These are phyloP conservation scores for Serilophus lunatus DNA, from an alignment of 2,113 vertebrate genomes.

Conservation along the genomic window DNA sequence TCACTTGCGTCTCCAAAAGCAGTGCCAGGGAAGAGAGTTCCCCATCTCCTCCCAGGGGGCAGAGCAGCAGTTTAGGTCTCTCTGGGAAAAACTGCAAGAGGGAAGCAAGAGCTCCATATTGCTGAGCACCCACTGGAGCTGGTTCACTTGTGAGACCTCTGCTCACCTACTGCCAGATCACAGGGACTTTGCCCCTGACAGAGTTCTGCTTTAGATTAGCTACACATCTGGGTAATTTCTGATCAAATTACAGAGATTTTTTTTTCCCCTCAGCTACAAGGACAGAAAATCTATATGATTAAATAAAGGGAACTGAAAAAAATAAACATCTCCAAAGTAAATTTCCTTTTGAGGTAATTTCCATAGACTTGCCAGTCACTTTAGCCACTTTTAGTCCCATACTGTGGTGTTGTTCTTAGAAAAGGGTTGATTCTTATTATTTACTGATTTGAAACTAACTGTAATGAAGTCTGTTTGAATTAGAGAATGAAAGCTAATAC, in stretches of 20 bases:
- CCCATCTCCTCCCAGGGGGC: background rate
- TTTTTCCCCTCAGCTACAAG: background rate
- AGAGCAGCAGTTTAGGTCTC: background rate
- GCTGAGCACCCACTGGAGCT: background rate
- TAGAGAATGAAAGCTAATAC: background rate
- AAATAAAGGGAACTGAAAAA: background rate
- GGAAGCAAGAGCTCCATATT: background rate
- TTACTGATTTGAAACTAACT: background rate
- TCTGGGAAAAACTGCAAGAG: background rate
- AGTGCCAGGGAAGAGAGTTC: background rate
- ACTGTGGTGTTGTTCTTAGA: background rate
- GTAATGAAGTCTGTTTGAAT: background rate
- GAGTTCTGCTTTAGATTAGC: background rate
- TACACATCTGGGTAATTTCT: background rate
- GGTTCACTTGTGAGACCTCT: background rate
- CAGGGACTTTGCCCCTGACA: background rate
- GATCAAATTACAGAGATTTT: background rate
- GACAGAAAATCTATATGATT: background rate
- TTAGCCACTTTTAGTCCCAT: background rate
- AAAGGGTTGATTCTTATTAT: background rate
- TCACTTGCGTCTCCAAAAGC: background rate
- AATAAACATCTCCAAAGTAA: background rate
- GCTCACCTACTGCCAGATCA: background rate
- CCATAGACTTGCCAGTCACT: background rate
- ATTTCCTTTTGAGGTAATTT: background rate